These are phyloP conservation scores for Nymphalis urticae DNA, from an alignment of 2,888 invertebrate genomes.

Conservation along the genomic window DNA sequence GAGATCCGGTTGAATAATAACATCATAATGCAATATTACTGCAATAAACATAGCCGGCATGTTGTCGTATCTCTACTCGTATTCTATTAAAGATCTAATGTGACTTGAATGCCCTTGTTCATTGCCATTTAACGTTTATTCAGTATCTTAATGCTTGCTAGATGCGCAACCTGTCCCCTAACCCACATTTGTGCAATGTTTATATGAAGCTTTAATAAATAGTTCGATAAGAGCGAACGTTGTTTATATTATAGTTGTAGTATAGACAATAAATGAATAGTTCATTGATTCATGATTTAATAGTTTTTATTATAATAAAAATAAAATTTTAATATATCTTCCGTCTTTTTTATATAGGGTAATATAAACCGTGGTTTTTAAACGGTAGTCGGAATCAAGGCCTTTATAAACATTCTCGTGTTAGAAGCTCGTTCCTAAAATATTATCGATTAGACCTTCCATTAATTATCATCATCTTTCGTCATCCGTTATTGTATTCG, in stretches of 20 bases:
- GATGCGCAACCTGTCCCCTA: slow-evolving; percentile 2
- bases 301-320: background rate
- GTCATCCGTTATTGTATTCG: slow-evolving; percentile 13
- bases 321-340: background rate
- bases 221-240: too few relatives aligned
- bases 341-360: background rate
- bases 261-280: too few relatives aligned
- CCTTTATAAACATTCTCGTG: slow-evolving; percentile 19
- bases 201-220: too few relatives aligned
- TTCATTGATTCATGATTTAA: too few relatives aligned
- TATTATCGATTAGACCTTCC: slow-evolving; percentile 28
- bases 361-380: slow-evolving; percentile 3
- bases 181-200: background rate
- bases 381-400: slow-evolving; percentile 32
- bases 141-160: background rate
- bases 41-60: background rate
- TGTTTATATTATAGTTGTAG: too few relatives aligned
- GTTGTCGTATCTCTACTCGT: slow-evolving; percentile 13
- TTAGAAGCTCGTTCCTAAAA: slow-evolving; percentile 26
- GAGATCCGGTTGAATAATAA: slow-evolving; percentile 18
- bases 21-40: slow-evolving; percentile 13
- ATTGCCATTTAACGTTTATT: slow-evolving; percentile 20
- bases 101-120: slow-evolving; percentile 15
- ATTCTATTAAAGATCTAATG: slow-evolving; percentile 11
- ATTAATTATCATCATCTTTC: slow-evolving; percentile 13